Percentiles rank a stretch among this genome's conserved stretches.
These are phyloP conservation scores for Temnothorax longispinosus DNA, from an alignment of 1,140 invertebrate genomes.

Conservation along the genomic window DNA sequence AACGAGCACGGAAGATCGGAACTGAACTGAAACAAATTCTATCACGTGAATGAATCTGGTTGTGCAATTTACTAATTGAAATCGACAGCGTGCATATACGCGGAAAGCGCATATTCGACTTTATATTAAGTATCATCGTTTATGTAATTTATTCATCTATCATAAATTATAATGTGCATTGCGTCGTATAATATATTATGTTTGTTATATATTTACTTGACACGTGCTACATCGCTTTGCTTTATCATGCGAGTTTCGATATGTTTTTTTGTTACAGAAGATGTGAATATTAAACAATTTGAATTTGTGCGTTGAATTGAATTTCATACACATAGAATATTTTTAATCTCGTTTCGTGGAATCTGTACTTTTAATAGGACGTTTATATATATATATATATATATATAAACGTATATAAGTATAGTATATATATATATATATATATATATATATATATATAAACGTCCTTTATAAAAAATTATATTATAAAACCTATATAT, in stretches of 20 bases:
- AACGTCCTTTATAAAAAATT: background rate
- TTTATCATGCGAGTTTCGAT: background rate
- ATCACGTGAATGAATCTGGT: background rate
- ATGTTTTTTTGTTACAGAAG: background rate
- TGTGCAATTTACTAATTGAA: background rate
- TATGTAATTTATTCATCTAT: background rate
- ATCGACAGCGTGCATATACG: background rate
- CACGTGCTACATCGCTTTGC: background rate
- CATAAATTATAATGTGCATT: slow-evolving; percentile 24
- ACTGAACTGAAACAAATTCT: slow-evolving; percentile 17
- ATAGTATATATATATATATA: background rate
- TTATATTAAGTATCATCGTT: background rate
- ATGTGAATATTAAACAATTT: background rate
- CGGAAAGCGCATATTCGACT: background rate
- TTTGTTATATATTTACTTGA: background rate
- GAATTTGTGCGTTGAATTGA: background rate
- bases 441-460: background rate
- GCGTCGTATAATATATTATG: background rate
- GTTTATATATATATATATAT: background rate
- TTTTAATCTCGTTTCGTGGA: background rate
- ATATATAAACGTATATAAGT: no score
- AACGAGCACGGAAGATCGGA: background rate
- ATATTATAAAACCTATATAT: no score
- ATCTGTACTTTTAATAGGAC: background rate
- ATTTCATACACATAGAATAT: background rate